Percentiles rank a stretch among this genome's conserved stretches.
Evolutionary conservation across 2,888 invertebrate genomes (phyloP).

Genomic region (Acronicta aceris): DNA sequence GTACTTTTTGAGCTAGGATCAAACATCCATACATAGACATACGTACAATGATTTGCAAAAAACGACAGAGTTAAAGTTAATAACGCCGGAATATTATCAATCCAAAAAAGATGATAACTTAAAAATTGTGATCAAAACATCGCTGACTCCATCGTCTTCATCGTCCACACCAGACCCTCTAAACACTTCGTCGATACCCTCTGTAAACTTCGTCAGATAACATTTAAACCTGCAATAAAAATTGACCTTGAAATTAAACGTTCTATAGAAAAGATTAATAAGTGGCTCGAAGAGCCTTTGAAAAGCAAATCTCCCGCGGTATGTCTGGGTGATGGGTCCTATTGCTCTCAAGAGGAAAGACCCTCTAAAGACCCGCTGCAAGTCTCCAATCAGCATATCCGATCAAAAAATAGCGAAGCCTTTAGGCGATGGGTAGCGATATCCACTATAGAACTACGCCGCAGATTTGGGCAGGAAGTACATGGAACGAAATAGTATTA

Average conservation of each 20-base stretch:
- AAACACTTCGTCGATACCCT: conserved; percentile 3
- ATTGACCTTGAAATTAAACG: conserved; percentile 53
- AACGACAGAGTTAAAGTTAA: conserved; percentile 57
- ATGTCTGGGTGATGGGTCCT: conserved; percentile 51
- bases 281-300: conserved; percentile 59
- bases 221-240: conserved; percentile 1
- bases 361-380: neutral
- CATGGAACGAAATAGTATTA: conserved; percentile 40
- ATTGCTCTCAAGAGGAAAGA: conserved; percentile 65
- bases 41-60: conserved; percentile 16
- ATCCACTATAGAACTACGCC: conserved; percentile 62
- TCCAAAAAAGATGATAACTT: conserved; percentile 4
- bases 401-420: conserved; percentile 31
- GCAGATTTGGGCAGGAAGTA: conserved; percentile 61
- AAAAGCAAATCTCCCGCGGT: conserved; percentile 36
- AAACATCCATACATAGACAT: no score
- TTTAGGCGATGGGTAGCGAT: conserved; percentile 23
- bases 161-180: conserved; percentile 31
- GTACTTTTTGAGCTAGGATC: no score
- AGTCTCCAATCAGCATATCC: conserved; percentile 22
- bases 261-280: conserved; percentile 67
- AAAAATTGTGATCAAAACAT: neutral
- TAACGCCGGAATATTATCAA: conserved; percentile 69
- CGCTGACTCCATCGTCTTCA: neutral
- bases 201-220: neutral